Conservation (phyloP, 2,113 vertebrate genomes). For the Rhineura floridana region DNA sequence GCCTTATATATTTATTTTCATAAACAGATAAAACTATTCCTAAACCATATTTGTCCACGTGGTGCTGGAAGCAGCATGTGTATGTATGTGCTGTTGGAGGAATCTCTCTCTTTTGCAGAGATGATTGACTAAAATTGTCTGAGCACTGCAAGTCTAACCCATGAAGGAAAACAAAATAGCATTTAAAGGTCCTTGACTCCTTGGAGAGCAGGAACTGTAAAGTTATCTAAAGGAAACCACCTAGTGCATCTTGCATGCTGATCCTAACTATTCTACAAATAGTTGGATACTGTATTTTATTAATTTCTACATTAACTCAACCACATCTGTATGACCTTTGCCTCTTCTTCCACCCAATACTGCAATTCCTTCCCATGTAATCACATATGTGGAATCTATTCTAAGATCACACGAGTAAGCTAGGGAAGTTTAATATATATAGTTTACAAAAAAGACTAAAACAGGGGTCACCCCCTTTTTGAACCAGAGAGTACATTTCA, state of each 20-base stretch:
- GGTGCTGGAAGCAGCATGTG: background rate
- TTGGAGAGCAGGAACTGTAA: background rate
- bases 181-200: background rate
- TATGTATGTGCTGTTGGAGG: background rate
- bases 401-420: background rate
- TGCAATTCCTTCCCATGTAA: background rate
- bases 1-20: no score
- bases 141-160: background rate
- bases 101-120: background rate
- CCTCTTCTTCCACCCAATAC: background rate
- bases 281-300: background rate
- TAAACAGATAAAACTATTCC: no score
- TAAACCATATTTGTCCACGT: background rate
- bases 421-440: background rate
- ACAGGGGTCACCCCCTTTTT: no score
- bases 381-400: background rate
- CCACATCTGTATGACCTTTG: background rate
- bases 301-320: background rate
- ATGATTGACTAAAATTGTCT: background rate
- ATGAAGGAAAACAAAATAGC: background rate
- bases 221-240: background rate
- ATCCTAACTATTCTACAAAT: background rate
- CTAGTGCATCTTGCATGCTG: background rate
- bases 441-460: background rate
- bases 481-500: no score